Evolutionary conservation across 2,797 vertebrate species (phyloP).

Genomic region (Gallirallus australis): DNA sequence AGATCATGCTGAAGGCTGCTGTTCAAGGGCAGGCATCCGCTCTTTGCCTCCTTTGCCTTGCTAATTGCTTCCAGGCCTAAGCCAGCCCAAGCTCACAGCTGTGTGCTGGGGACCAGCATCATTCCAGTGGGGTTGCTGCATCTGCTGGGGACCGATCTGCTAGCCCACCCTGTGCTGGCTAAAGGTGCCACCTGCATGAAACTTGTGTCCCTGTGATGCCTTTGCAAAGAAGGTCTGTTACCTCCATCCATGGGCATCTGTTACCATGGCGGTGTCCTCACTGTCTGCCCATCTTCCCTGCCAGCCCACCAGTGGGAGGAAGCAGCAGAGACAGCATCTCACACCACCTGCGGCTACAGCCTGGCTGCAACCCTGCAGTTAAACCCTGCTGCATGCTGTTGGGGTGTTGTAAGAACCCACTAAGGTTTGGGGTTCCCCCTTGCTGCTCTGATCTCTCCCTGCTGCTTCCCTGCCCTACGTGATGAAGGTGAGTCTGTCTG

Average conservation of each 20-base stretch:
- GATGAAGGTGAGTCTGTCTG: background rate
- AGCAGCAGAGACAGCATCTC: background rate
- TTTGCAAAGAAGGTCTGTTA: background rate
- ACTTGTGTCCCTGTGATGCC: background rate
- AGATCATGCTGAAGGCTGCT: background rate
- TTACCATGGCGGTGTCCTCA: background rate
- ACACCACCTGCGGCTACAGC: background rate
- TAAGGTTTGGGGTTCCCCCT: background rate
- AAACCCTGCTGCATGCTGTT: background rate
- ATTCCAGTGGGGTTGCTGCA: background rate
- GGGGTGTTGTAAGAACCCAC: background rate
- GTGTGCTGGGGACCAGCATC: background rate
- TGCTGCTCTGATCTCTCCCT: background rate
- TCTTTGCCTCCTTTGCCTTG: background rate
- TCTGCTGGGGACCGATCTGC: background rate
- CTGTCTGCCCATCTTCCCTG: background rate
- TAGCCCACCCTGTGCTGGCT: background rate
- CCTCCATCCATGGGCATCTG: background rate
- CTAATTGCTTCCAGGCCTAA: background rate
- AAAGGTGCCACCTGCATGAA: background rate
- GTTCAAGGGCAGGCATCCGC: background rate
- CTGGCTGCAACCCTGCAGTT: background rate
- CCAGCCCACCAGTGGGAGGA: background rate
- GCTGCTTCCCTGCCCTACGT: background rate
- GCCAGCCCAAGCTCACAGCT: accelerated